These are phyloP conservation scores for Stratiomys singularior DNA, from an alignment of 2,888 invertebrate genomes.

Conservation along the genomic window DNA sequence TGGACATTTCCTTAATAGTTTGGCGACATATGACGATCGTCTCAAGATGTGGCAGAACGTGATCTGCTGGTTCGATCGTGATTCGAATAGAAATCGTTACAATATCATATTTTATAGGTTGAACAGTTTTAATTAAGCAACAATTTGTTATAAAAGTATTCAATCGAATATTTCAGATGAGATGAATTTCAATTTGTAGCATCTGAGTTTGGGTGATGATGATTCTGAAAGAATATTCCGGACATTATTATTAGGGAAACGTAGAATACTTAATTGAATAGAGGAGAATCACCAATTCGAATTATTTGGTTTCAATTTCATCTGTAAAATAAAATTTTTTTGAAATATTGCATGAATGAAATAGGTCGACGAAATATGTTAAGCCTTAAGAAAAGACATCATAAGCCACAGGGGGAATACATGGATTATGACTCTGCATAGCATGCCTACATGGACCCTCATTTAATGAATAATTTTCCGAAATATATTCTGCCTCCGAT, in stretches of 20 bases:
- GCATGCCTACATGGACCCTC: too few species aligned
- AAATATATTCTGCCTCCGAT: too few species aligned
- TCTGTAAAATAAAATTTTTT: too few species aligned
- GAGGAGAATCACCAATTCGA: neutral
- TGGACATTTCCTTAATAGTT: constrained; percentile 31
- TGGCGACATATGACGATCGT: neutral
- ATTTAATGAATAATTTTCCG: too few species aligned
- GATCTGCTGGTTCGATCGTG: constrained; percentile 41
- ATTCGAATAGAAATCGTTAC: constrained; percentile 56
- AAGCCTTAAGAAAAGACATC: too few species aligned
- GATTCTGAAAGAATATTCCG: neutral
- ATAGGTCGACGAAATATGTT: too few species aligned
- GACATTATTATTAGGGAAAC: constrained; percentile 6
- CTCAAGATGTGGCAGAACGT: constrained; percentile 30
- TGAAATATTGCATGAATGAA: too few species aligned
- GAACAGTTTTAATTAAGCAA: constrained; percentile 65
- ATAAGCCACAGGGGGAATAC: too few species aligned
- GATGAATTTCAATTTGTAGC: neutral
- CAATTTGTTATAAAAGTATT: constrained; percentile 60
- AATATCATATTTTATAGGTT: constrained; percentile 60
- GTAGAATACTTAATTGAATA: neutral
- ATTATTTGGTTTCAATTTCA: too few species aligned
- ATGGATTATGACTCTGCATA: too few species aligned
- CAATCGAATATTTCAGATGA: neutral
- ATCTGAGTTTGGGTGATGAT: neutral